Evolutionary conservation across 2,888 invertebrate species (phyloP).

Genomic region (Cryptus armator): DNA sequence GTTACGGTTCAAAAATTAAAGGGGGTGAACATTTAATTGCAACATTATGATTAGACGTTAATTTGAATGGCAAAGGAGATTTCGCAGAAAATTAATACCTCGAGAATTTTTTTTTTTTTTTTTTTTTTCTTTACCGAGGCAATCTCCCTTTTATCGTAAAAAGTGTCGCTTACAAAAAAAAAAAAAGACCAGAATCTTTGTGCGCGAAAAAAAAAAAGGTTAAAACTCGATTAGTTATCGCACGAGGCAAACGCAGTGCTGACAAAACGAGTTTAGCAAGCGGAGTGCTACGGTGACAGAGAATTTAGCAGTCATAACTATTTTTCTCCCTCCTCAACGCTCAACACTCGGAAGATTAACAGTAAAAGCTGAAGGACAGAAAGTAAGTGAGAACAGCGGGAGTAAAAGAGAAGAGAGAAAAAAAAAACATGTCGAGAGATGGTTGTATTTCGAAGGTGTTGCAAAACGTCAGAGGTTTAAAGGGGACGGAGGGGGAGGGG

Average conservation of each 20-base stretch:
- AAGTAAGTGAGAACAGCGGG: constrained; percentile 16
- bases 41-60: not conserved
- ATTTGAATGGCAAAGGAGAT: too few species aligned
- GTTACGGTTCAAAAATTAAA: not conserved
- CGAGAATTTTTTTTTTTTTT: too few species aligned
- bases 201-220: not conserved
- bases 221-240: constrained; percentile 18
- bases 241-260: not conserved
- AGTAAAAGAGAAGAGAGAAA: constrained; percentile 29
- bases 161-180: too few species aligned
- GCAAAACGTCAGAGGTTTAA: constrained; percentile 61
- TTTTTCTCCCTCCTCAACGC: not conserved
- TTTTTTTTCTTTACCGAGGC: too few species aligned
- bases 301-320: constrained; percentile 39
- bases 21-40: not conserved
- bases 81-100: too few species aligned
- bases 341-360: constrained; percentile 35
- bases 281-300: constrained; percentile 20
- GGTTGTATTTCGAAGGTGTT: constrained; percentile 34
- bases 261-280: constrained; percentile 33
- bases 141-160: too few species aligned
- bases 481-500: not conserved
- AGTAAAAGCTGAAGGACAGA: not conserved
- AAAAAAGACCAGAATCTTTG: too few species aligned
- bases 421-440: not conserved